Percentiles rank a stretch among this genome's conserved stretches.
Conservation (phyloP, 2,797 vertebrate species). For the Clarias laeviceps region DNA sequence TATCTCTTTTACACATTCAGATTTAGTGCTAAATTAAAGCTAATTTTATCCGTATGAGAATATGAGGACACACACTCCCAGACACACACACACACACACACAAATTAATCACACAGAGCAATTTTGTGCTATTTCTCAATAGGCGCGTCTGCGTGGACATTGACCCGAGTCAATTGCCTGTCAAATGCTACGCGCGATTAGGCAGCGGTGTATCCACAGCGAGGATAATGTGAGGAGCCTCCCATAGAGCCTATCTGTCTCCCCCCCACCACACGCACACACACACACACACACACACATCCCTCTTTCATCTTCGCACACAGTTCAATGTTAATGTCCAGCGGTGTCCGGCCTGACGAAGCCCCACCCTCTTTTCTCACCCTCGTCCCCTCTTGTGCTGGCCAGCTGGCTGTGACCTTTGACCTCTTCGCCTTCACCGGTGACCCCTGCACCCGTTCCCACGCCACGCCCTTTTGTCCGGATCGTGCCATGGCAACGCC, state of each 20-base stretch:
- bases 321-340: slow-evolving; percentile 81
- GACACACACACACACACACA: slow-evolving; percentile 61
- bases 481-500: slow-evolving; percentile 76
- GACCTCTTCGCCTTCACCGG: slow-evolving; percentile 73
- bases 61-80: slow-evolving; percentile 4
- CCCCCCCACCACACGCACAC: slow-evolving; percentile 37
- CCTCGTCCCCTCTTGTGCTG: slow-evolving; percentile 76
- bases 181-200: slow-evolving; percentile 72
- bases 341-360: slow-evolving; percentile 67
- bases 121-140: slow-evolving; percentile 57
- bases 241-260: slow-evolving; percentile 59
- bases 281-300: slow-evolving; percentile 27
- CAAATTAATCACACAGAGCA: slow-evolving; percentile 25
- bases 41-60: not conserved
- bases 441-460: slow-evolving; percentile 82
- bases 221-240: slow-evolving; percentile 57
- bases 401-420: slow-evolving; percentile 81
- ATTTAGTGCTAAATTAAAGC: not conserved
- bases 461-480: slow-evolving; percentile 83
- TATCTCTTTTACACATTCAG: too few relatives aligned
- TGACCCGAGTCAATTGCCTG: slow-evolving; percentile 76
- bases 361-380: slow-evolving; percentile 77
- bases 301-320: slow-evolving; percentile 63
- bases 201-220: slow-evolving; percentile 64
- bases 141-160: slow-evolving; percentile 64